Evolutionary conservation across 2,113 vertebrate species (phyloP), one percentile per base, ranked within the genome.

Genomic region (Sinocyclocheilus anophthalmus): DNA sequence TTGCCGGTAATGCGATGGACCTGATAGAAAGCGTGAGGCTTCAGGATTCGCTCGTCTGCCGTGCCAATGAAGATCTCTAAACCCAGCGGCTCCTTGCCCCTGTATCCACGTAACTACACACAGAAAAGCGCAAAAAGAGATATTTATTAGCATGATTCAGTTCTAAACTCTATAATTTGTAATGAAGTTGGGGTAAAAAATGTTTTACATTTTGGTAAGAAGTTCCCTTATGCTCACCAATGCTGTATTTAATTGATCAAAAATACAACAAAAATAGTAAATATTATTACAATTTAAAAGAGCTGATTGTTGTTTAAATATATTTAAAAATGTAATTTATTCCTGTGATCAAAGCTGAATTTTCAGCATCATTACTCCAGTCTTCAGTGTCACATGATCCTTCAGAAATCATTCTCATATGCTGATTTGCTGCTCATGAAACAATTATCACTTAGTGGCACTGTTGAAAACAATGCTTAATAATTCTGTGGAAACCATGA

Each of bases 51-150:
- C 91, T 99, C 98, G 0, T 99, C 98, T 0, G 98, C 98, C 0
- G 98, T 99, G 78, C 98, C 98, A 1, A 99, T 99, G 93, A 99
- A 99, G 93, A 99, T 99, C 94, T 99, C 97, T 65, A 99, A 95
- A 1, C 96, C 97, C 65, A 99, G 95, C 0, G 98, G 96, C 79
- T 99, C 98, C 89, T 96, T 99, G 75, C 98, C 97, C 93, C 97
- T 94, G 91, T 99, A 99, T 83, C 98, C 98, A 0, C 97, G 97
- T 82, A 99, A 94, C 98, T 99, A 92, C 11, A 0, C 48, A 73
- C 16, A n/a, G 12, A 9, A 50, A 16, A 76, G 13, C 13, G 5
- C 6, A 53, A 24, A 50, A 3, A 69, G 14, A 3, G 14, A 33
- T 0, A 18, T 33, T 69, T 63, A 63, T 26, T 26, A 63, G 61